These are phyloP conservation scores for Gopherus evgoodei DNA, from an alignment of 2,113 vertebrate species.

Conservation along the genomic window DNA sequence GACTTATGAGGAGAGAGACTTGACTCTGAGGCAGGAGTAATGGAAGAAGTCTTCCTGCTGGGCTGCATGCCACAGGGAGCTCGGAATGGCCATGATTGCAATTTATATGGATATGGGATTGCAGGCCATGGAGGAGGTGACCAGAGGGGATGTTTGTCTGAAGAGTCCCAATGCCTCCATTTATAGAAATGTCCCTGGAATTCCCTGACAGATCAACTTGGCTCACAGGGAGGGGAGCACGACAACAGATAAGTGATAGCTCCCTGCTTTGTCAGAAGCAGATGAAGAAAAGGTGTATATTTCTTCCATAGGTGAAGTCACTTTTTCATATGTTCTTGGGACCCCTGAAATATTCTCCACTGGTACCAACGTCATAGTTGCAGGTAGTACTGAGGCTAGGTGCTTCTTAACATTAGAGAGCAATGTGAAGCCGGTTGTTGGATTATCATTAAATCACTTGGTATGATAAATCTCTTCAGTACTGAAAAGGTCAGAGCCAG, in stretches of 20 bases:
- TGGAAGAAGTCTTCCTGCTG: not conserved
- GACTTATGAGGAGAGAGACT: not conserved
- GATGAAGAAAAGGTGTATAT: not conserved
- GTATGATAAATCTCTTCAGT: not conserved
- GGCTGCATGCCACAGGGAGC: not conserved
- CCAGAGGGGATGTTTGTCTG: not conserved
- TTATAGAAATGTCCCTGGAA: not conserved
- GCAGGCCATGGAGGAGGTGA: not conserved
- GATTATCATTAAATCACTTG: not conserved
- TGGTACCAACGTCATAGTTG: not conserved
- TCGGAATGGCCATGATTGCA: not conserved
- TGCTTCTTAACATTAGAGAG: not conserved
- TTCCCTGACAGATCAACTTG: not conserved
- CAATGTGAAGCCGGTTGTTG: not conserved
- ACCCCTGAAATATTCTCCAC: not conserved
- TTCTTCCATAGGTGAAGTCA: not conserved
- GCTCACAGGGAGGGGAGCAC: not conserved
- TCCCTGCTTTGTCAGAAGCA: not conserved
- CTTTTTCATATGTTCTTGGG: not conserved
- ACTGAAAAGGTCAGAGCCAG: not conserved
- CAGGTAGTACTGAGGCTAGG: not conserved
- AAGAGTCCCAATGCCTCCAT: not conserved
- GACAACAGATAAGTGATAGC: not conserved
- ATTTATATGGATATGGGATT: not conserved
- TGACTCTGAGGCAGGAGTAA: not conserved